These are phyloP conservation scores for Tyria jacobaeae DNA, from an alignment of 2,888 invertebrate species.

Conservation along the genomic window DNA sequence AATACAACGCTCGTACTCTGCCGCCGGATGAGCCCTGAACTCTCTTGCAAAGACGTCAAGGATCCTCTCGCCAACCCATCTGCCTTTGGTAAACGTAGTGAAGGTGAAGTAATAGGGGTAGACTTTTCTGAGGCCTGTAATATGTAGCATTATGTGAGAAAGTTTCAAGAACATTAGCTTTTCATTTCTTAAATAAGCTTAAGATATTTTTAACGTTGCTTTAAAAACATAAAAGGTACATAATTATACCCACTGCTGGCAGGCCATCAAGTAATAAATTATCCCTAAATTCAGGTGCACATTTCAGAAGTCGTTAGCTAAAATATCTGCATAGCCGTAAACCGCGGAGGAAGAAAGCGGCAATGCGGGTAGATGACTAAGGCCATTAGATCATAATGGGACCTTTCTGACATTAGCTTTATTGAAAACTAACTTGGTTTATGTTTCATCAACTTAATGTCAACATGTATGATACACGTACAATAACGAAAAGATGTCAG, in stretches of 20 bases:
- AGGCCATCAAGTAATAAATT: constrained; percentile 1
- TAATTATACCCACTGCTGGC: background rate
- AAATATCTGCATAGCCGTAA: constrained; percentile 56
- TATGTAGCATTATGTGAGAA: constrained; percentile 18
- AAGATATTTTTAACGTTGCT: background rate
- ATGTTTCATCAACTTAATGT: constrained; percentile 49
- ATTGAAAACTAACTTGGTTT: constrained; percentile 50
- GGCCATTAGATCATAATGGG: constrained; percentile 58
- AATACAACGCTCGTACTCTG: constrained; percentile 96
- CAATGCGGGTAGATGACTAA: constrained; percentile 77
- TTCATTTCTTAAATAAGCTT: background rate
- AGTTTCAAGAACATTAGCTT: background rate
- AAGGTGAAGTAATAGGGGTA: constrained; percentile 99
- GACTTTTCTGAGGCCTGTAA: constrained; percentile 96
- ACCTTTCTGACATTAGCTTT: constrained; percentile 45
- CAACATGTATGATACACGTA: constrained; percentile 36
- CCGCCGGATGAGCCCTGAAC: constrained; percentile 97
- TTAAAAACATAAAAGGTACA: background rate
- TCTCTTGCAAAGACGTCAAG: constrained; percentile 97
- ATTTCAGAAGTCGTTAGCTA: constrained; percentile 33
- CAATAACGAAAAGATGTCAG: too few relatives aligned
- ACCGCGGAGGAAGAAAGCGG: constrained; percentile 58
- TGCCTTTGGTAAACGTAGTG: constrained; percentile 97
- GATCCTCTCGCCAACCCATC: constrained; percentile 98
- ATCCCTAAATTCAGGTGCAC: constrained; percentile 20